A percentile compares a stretch with the other conserved stretches of the same genome.
Evolutionary conservation across 2,888 invertebrate genomes (phyloP).

Genomic region (Epistrophe grossulariae): DNA sequence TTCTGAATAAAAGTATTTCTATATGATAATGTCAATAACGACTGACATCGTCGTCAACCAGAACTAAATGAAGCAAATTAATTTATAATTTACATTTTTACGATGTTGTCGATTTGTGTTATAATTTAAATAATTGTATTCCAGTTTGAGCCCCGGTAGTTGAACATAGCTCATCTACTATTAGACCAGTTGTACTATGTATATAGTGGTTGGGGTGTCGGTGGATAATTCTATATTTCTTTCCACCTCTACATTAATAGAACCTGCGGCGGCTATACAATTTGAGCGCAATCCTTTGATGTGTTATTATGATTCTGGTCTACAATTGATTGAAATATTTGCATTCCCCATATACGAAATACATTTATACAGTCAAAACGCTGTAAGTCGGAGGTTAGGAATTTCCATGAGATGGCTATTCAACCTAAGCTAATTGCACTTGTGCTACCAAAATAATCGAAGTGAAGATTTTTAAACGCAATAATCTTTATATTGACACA

Average conservation of each 20-base stretch:
- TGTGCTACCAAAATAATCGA: no score
- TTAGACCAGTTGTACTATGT: no score
- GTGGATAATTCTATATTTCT: constrained; percentile 45
- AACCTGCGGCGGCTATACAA: background rate
- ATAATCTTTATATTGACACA: no score
- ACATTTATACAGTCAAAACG: background rate
- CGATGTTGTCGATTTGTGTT: constrained; percentile 18
- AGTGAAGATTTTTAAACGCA: no score
- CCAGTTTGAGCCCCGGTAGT: constrained; percentile 52
- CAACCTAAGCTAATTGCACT: no score
- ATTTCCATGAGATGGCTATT: no score
- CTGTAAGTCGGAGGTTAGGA: background rate
- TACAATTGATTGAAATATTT: constrained; percentile 41
- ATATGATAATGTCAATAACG: background rate
- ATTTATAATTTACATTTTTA: constrained; percentile 40
- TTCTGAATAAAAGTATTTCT: constrained; percentile 11
- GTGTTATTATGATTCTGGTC: constrained; percentile 52
- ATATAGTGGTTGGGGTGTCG: background rate
- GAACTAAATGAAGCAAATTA: constrained; percentile 54
- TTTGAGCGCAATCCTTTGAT: constrained; percentile 56
- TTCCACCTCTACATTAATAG: constrained; percentile 40
- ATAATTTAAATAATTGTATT: constrained; percentile 45
- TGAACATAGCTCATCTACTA: constrained; percentile 55
- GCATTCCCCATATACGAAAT: constrained; percentile 16
- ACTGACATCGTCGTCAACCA: background rate